Evolutionary conservation across 92 coral and sea anemone genomes (phyloP), one percentile per base, ranked within the genome.

Genomic region (Metridium senile): DNA sequence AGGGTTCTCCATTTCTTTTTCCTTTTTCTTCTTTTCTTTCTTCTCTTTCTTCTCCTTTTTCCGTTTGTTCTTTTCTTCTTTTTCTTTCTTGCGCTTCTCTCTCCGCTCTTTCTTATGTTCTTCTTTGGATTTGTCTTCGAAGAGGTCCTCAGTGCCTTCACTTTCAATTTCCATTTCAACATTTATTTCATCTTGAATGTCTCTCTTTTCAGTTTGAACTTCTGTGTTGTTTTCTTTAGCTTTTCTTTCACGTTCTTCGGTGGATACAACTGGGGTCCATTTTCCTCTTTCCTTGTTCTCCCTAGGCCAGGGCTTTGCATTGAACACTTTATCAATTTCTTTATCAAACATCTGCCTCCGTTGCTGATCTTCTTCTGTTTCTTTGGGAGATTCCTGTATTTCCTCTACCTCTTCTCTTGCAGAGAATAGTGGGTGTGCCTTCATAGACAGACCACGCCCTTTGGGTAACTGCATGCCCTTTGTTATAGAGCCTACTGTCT

Each of bases 21-120:
- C 84, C n/a, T 77, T 74, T 65, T 78, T 88, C 66, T 84, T 92
- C 72, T 81, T 82, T 46, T 75, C 74, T 22, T 66, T 61, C 61
- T 76, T 78, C 62, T 83, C 83, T 51, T 79, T 82, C 31, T 82
- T 82, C 29, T 79, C 84, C 26, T 79, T 79, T 46, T 54, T 65
- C 27, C 35, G 9, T 59, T 58, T 70, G 4, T 58, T 57, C 53
- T 49, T 63, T 46, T 71, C 75, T 72, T 81, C 79, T 64, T 71
- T 72, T 18, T 61, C 78, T 45, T 54, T 63, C 68, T 65, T 66
- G 19, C 58, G 33, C 25, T 43, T 79, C 26, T 35, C 81, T 34
- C 43, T 59, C 22, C 58, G 68, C 19, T 66, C 74, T 20, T 68
- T 77, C 73, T 67, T 67, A 23, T 53, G 74, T 9, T 77, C 74